These are phyloP conservation scores for Hippocampus comes DNA, from an alignment of 2,113 vertebrate species.

Conservation along the genomic window DNA sequence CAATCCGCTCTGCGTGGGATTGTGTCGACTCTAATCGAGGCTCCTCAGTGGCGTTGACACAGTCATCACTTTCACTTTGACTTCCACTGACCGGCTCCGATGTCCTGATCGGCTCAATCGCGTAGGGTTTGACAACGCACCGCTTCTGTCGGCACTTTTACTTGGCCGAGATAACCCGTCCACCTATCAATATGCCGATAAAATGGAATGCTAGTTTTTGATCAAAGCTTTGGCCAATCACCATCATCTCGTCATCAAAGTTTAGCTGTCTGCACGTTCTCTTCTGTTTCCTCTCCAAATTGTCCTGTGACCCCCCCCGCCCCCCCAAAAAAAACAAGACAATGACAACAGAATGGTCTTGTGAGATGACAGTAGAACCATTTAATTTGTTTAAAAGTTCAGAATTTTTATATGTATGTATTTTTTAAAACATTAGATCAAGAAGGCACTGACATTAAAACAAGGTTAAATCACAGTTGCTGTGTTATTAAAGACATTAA, in stretches of 20 bases:
- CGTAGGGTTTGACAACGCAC: no score
- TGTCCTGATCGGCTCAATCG: no score
- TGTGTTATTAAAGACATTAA: conserved; percentile 69
- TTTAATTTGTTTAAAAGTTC: conserved; percentile 57
- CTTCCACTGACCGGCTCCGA: no score
- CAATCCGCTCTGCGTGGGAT: no score
- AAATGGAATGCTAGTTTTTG: background rate
- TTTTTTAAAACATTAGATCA: conserved; percentile 71
- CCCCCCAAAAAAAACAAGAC: background rate
- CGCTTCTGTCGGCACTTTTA: no score
- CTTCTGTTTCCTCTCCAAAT: background rate
- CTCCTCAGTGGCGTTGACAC: no score
- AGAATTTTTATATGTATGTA: conserved; percentile 53
- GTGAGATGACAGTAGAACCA: conserved; percentile 38
- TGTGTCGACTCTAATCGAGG: no score
- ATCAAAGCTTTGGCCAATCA: background rate
- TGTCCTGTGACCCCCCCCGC: background rate
- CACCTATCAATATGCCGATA: background rate
- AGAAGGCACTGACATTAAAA: conserved; percentile 97
- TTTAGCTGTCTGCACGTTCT: background rate
- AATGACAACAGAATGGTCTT: background rate
- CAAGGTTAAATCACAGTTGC: conserved; percentile 70
- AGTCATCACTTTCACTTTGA: no score
- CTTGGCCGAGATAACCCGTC: no score
- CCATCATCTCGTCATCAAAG: background rate